Conservation (phyloP, 2,888 invertebrate genomes). For the Listrodromus nycthemerus region DNA sequence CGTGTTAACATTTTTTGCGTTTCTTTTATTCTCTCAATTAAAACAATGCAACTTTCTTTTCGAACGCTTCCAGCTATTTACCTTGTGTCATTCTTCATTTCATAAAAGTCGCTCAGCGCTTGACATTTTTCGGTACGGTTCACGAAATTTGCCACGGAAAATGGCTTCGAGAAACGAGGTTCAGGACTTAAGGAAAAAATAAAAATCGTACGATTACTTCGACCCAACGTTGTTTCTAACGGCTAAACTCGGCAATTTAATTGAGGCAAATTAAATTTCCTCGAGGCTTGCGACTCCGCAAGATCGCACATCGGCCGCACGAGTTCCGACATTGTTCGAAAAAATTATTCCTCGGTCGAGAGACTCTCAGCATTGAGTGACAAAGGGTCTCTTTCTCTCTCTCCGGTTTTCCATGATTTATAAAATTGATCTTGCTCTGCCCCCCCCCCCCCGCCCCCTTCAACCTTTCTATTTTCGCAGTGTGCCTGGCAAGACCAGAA, state of each 20-base stretch:
- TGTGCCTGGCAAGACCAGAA: not conserved
- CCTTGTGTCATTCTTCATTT: too few relatives aligned
- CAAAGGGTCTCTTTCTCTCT: not conserved
- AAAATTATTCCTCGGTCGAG: slow-evolving; percentile 22
- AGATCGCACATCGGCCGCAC: not conserved
- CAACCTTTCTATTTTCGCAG: too few relatives aligned
- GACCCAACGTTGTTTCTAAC: not conserved
- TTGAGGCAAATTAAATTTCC: not conserved
- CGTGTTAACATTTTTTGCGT: not conserved
- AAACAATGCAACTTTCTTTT: not conserved
- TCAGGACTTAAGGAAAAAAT: too few relatives aligned
- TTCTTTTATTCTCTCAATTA: not conserved
- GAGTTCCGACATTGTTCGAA: not conserved
- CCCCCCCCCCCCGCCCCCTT: not conserved
- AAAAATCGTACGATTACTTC: too few relatives aligned
- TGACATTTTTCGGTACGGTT: too few relatives aligned
- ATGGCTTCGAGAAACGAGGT: too few relatives aligned
- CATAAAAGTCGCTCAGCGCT: too few relatives aligned
- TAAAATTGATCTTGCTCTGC: slow-evolving; percentile 15
- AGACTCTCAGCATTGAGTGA: slow-evolving; percentile 5
- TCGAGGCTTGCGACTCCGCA: not conserved
- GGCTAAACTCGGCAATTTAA: not conserved
- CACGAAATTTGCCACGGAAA: too few relatives aligned
- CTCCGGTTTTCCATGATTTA: slow-evolving; percentile 50
- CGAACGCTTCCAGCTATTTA: not conserved